Evolutionary conservation across 2,797 vertebrate species (phyloP), one percentile per base, ranked within the genome.

Genomic region (Myripristis jacobus): DNA sequence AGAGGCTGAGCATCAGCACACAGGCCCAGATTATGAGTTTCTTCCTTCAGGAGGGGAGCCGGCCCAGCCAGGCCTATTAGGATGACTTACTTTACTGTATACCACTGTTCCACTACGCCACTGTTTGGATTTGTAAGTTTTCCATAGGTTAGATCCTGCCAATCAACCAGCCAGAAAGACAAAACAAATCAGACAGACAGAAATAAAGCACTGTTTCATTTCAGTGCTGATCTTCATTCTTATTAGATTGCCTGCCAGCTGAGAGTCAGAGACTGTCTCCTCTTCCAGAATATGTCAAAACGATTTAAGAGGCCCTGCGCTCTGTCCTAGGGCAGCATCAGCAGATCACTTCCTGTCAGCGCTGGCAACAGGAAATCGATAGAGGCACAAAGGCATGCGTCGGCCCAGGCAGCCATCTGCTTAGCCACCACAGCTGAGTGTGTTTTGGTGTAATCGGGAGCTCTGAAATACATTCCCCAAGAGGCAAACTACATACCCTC

Each of bases 401-500:
- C 62, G 59, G 54, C 27, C 24, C 34, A 54, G 72, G 52, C 80
- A 66, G 68, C 68, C 80, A 80, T 77, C 77, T 86, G 77, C 29
- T 79, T 65, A 74, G 59, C 53, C 55, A 70, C 57, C 74, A 55
- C 75, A 72, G 70, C 66, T 61, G 64, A 82, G 72, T 81, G 71
- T 86, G 67, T 89, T 89, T 83, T 81, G 78, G 56, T 73, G 64
- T 68, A 50, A 53, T 76, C 51, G 43, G 75, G 66, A 87, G 71
- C 59, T 55, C 58, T 70, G 70, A 75, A 73, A 81, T 87, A 87
- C 77, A 85, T 83, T 79, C 76, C 84, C 82, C 73, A 19, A 61
- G 73, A 85, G 70, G 73, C 64, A 71, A 73, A 60, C 77, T 71
- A 78, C 70, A 85, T 79, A 77, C 75, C 65, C 74, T 81, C 73